Conservation (phyloP, 2,888 invertebrate genomes). For the Erebia epiphron region DNA sequence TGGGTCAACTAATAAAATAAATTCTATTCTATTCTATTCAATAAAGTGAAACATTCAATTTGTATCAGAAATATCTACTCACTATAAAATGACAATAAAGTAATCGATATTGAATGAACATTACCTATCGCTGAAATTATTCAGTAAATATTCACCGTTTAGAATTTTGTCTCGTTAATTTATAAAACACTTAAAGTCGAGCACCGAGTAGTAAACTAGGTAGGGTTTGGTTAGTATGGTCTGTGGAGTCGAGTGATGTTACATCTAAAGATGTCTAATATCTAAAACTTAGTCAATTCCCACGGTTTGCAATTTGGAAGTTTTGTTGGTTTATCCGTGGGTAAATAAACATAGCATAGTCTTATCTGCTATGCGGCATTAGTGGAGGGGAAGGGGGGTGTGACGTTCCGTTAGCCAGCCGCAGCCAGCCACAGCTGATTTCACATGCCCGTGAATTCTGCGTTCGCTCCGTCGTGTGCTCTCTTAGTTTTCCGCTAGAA, state of each 20-base stretch:
- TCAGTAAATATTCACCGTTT: background rate
- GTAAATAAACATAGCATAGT: slow-evolving; percentile 64
- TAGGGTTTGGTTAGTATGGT: no score
- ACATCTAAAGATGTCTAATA: background rate
- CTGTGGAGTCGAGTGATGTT: no score
- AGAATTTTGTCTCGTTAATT: background rate
- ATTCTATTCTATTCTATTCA: no score
- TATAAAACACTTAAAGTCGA: background rate
- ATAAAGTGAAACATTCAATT: background rate
- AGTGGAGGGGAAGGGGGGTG: slow-evolving; percentile 49
- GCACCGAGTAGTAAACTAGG: no score
- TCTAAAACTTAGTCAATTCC: slow-evolving; percentile 34
- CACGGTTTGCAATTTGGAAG: slow-evolving; percentile 39
- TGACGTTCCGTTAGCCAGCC: slow-evolving; percentile 47
- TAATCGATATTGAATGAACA: slow-evolving; percentile 5
- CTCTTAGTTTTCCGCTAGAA: slow-evolving; percentile 49
- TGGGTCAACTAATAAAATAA: no score
- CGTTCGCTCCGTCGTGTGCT: slow-evolving; percentile 55
- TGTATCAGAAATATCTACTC: background rate
- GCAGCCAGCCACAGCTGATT: slow-evolving; percentile 73
- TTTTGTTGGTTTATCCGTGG: slow-evolving; percentile 48
- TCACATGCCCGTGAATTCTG: slow-evolving; percentile 65
- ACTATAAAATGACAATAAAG: background rate
- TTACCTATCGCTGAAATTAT: background rate
- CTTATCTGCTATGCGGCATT: slow-evolving; percentile 59